These are phyloP conservation scores for Hipposideros armiger DNA, from an alignment of 2,113 vertebrate species.

Conservation along the genomic window DNA sequence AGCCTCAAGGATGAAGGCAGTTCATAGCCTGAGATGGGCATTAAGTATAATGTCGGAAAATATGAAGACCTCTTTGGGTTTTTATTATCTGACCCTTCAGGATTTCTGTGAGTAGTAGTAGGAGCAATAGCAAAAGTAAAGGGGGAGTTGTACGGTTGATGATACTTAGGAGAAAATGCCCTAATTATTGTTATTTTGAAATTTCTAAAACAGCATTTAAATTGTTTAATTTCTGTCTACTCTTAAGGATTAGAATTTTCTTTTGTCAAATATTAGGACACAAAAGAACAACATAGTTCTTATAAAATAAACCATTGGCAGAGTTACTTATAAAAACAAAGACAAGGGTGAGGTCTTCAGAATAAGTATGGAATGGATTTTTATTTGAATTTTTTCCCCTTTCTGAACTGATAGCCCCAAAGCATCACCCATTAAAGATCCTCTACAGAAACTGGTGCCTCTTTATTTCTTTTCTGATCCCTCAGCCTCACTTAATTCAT, in stretches of 20 bases:
- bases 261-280: not conserved
- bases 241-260: slow-evolving; percentile 54
- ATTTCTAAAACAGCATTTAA: slow-evolving; percentile 43
- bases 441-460: not conserved
- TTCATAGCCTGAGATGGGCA: not conserved
- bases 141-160: not conserved
- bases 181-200: slow-evolving; percentile 35
- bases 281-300: not conserved
- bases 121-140: not conserved
- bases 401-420: slow-evolving; percentile 63
- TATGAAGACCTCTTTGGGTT: not conserved
- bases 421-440: slow-evolving; percentile 40
- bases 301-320: not conserved
- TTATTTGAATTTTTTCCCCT: slow-evolving; percentile 46
- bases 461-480: slow-evolving; percentile 9
- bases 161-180: not conserved
- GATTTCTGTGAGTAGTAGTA: not conserved
- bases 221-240: slow-evolving; percentile 29
- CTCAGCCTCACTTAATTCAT: slow-evolving; percentile 56
- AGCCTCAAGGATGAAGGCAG: not conserved
- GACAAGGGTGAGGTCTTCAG: slow-evolving; percentile 34
- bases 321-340: slow-evolving; percentile 27
- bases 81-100: not conserved
- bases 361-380: slow-evolving; percentile 17
- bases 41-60: not conserved